Evolutionary conservation across 1,140 invertebrate genomes (phyloP), one percentile per base, ranked within the genome.

Genomic region (Drosophila orosa): DNA sequence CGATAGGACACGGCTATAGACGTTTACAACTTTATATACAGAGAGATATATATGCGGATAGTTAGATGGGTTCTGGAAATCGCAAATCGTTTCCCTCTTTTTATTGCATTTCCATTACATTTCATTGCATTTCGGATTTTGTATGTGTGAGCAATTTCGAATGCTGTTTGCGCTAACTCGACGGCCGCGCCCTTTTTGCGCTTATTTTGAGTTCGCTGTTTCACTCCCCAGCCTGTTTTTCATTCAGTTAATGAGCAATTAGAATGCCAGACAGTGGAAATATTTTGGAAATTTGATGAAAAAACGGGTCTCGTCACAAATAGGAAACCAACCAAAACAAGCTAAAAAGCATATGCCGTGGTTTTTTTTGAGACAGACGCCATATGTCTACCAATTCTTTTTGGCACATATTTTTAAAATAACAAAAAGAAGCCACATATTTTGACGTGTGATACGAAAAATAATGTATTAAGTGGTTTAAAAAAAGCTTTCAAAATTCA

Each of bases 51-150:
- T 37, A 25, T 19, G 40, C 24, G 59, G 60, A 56, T 57, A 63
- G 52, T 55, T 44, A 69, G 29, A 55, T 24, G 66, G 45, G 59
- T 31, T 24, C 50, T 52, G 74, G 44, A 58, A 74, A 60, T 75
- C 17, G 58, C 42, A 44, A 74, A 68, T 61, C 40, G 61, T 25
- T 65, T 52, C 50, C 15, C 61, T 74, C 67, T 59, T 81, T 84
- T 84, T 82, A 87, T 82, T 86, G 65, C 74, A 59, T 85, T 84
- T 85, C 52, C 81, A 84, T 77, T 68, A 60, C 73, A 77, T 79
- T 83, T 82, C 76, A 84, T 61, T 80, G 59, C 31, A 52, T 72
- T 60, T 78, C 25, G 45, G 27, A 60, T 68, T 45, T 40, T 19
- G 19, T 58, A 24, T 66, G 27, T 57, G 13, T 40, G 39, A 12